Conservation (phyloP, 2,113 vertebrate genomes). For the Pseudopodoces humilis region DNA sequence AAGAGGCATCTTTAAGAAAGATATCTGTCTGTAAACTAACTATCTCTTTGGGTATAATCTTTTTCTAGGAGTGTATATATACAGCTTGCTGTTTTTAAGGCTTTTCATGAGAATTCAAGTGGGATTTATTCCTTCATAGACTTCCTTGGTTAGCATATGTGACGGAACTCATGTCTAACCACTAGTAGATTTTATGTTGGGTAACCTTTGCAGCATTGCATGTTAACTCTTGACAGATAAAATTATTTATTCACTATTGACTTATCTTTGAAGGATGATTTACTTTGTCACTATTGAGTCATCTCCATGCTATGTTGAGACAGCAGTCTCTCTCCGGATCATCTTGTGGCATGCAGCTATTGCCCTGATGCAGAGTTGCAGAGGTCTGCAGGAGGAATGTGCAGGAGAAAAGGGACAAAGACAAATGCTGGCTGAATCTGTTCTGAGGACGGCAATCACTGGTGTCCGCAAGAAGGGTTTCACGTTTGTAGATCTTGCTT, state of each 20-base stretch:
- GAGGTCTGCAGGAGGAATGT: neutral
- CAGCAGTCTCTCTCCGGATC: neutral
- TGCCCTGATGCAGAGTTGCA: neutral
- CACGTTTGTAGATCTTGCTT: neutral
- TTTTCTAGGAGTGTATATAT: neutral
- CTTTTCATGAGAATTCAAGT: neutral
- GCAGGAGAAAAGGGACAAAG: neutral
- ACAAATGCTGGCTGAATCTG: neutral
- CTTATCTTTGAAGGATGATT: constrained; percentile 34
- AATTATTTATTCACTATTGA: constrained; percentile 39
- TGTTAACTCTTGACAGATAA: constrained; percentile 43
- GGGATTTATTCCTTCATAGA: neutral
- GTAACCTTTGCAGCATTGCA: constrained; percentile 31
- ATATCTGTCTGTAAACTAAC: neutral
- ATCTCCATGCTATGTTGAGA: neutral
- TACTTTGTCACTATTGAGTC: constrained; percentile 29
- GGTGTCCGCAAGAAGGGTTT: neutral
- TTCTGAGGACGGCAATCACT: neutral
- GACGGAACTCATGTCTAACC: constrained; percentile 4
- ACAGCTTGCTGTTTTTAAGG: neutral
- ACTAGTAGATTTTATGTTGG: constrained; percentile 18
- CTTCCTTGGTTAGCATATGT: neutral
- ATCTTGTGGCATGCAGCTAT: neutral
- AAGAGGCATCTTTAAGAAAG: neutral
- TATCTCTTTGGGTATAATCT: neutral